Base-by-base conservation (phyloP, 2,888 invertebrate genomes). In the Phaedon cochleariae region DNA sequence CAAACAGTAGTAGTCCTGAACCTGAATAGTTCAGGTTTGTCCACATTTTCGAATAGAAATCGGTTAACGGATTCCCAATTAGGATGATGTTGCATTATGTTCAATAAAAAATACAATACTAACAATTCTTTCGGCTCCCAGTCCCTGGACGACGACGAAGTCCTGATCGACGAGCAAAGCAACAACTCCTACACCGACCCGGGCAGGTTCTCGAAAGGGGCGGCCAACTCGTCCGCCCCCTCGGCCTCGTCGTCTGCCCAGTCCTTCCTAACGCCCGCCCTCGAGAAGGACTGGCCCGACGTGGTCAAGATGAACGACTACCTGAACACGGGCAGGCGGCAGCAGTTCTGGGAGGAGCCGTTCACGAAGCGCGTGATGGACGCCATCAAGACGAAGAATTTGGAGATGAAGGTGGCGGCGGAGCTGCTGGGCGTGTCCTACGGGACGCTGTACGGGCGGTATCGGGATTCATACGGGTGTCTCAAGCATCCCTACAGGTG, bases 401-500 rank as follows among this genome's bases (percentile, higher is more conserved):
- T 96, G 79, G 95, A 96, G 84, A 95, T 96, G 95, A 96, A 96
- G 84, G 93, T 93, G 73, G 95, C 94, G 1, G 95, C 95, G 1
- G 94, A 95, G 82, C 88, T 96, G 63, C 85, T 95, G 52, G 95
- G 95, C 1, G 95, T 96, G 0, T 95, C 94, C 52, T 96, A 96
- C 84, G 95, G 95, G 4, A 95, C 95, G 0, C 86, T 96, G 6
- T 95, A 96, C 81, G 95, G 95, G 1, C 86, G 95, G 76, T 96
- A 96, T 81, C 86, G 95, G 4, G 95, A 96, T 83, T 94, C 93
- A 15, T 94, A 94, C 80, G 94, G 94, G 18, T 94, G 94, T 80
- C 88, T 94, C 68, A 94, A 94, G 83, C 90, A 94, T 82, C 94
- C 94, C 0, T 94, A 94, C 80, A 90, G 94, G 94, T 92, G 76